These are phyloP conservation scores for Plectrocnemia conspersa DNA, from an alignment of 1,140 invertebrate genomes.

Conservation along the genomic window DNA sequence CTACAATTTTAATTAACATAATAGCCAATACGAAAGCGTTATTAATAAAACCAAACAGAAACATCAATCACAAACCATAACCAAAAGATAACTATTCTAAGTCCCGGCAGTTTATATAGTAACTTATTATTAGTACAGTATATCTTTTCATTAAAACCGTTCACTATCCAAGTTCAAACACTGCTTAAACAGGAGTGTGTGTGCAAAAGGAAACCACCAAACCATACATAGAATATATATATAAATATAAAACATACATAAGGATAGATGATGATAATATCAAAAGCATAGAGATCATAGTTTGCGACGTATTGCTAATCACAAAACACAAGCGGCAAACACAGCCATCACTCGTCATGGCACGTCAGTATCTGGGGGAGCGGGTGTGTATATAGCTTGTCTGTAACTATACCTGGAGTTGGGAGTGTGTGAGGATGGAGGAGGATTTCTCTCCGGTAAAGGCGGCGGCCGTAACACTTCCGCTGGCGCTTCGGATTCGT, in stretches of 20 bases:
- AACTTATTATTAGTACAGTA: too few relatives aligned
- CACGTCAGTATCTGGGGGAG: conserved; percentile 63
- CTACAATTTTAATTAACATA: too few relatives aligned
- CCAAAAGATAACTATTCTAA: too few relatives aligned
- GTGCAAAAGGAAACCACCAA: too few relatives aligned
- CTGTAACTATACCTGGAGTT: conserved; percentile 77
- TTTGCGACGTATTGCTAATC: conserved; percentile 29
- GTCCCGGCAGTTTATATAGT: too few relatives aligned
- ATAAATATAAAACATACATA: not conserved
- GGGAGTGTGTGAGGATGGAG: conserved; percentile 35
- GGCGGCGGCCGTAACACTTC: conserved; percentile 39
- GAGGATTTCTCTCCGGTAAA: conserved; percentile 35
- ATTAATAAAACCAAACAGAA: too few relatives aligned
- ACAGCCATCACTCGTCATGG: conserved; percentile 68
- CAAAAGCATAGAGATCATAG: not conserved
- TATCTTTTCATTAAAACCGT: too few relatives aligned
- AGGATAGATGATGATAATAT: not conserved
- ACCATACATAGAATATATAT: not conserved
- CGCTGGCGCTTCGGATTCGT: conserved; percentile 39
- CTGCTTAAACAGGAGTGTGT: too few relatives aligned
- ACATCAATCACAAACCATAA: too few relatives aligned
- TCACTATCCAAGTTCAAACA: too few relatives aligned
- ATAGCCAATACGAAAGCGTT: too few relatives aligned
- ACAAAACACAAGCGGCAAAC: conserved; percentile 75
- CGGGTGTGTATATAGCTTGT: conserved; percentile 63